Evolutionary conservation across 2,888 invertebrate species (phyloP), one percentile per base, ranked within the genome.

Genomic region (Cheilosia soror): DNA sequence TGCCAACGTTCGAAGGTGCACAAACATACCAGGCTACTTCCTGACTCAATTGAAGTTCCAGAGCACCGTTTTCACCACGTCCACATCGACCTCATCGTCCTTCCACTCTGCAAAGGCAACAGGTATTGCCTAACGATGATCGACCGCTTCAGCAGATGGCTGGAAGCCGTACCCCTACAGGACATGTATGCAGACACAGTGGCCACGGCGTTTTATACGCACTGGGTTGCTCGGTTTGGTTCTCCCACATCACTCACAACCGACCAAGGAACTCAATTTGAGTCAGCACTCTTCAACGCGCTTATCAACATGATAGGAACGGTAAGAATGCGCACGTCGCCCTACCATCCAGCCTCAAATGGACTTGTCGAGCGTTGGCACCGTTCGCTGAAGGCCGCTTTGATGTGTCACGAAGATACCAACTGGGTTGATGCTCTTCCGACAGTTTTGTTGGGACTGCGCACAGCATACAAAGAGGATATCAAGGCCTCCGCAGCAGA

Each of bases 21-120:
- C 6, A n/a, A 53, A 5, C 91, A 91, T 86, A 88, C 86, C n/a
- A 44, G 27, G 1, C 57, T 44, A 40, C 20, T 87, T 0, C 87
- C 88, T 7, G 72, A 69, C 3, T 27, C 51, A 57, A 73, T 68
- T 42, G 3, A 87, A 88, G 57, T 65, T 51, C 42, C 73, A 13
- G 77, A 69, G 0, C 37, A 72, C 5, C 73, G 73, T 13, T 83
- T 72, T 20, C 49, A 66, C 9, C 68, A 72, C 37, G 69, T 77
- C 9, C 71, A 77, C 60, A 78, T 73, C 27, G 60, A 78, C 29
- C 37, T 68, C 1, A 68, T 66, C 7, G 66, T 77, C 4, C 44
- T 77, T 25, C 60, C 53, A 33, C 40, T 44, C 15, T 53, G 62
- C 11, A 11, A 47, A 62, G 62, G 47, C 7, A 11, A 69, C 27